Evolutionary conservation across 2,888 invertebrate species (phyloP).

Genomic region (Torymus auratus): DNA sequence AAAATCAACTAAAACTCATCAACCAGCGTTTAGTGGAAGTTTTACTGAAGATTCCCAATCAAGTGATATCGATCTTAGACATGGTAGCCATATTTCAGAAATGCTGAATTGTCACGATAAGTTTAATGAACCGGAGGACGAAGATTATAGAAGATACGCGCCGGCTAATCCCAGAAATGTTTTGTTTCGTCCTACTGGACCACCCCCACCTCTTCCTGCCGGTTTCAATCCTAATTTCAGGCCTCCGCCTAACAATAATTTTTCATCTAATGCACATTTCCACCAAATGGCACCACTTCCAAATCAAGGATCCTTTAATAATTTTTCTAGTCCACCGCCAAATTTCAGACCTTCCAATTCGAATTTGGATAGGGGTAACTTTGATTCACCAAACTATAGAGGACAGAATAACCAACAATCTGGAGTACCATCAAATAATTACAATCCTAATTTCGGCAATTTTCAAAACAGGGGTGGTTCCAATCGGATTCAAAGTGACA

Average conservation of each 20-base stretch:
- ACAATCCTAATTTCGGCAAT: constrained; percentile 35
- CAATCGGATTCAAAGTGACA: constrained; percentile 65
- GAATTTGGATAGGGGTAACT: constrained; percentile 69
- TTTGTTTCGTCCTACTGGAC: constrained; percentile 71
- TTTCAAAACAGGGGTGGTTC: constrained; percentile 64
- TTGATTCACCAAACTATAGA: constrained; percentile 60
- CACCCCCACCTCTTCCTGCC: constrained; percentile 66
- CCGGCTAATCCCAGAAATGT: constrained; percentile 61
- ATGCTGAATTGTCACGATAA: constrained; percentile 53
- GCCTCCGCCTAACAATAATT: constrained; percentile 71
- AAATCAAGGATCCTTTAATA: constrained; percentile 65
- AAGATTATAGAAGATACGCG: constrained; percentile 66
- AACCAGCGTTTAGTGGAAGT: constrained; percentile 70
- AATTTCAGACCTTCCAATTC: constrained; percentile 69
- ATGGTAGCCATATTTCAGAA: neutral
- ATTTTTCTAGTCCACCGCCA: constrained; percentile 69
- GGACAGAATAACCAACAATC: constrained; percentile 27
- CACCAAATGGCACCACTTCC: constrained; percentile 69
- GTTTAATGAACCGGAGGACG: constrained; percentile 63
- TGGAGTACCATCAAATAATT: constrained; percentile 14
- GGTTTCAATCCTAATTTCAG: constrained; percentile 68
- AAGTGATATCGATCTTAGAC: constrained; percentile 34
- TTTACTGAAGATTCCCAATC: constrained; percentile 47
- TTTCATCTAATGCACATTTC: constrained; percentile 70
- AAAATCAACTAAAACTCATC: constrained; percentile 68